These are phyloP conservation scores for Anorthoa munda DNA, from an alignment of 2,888 invertebrate genomes.

Conservation along the genomic window DNA sequence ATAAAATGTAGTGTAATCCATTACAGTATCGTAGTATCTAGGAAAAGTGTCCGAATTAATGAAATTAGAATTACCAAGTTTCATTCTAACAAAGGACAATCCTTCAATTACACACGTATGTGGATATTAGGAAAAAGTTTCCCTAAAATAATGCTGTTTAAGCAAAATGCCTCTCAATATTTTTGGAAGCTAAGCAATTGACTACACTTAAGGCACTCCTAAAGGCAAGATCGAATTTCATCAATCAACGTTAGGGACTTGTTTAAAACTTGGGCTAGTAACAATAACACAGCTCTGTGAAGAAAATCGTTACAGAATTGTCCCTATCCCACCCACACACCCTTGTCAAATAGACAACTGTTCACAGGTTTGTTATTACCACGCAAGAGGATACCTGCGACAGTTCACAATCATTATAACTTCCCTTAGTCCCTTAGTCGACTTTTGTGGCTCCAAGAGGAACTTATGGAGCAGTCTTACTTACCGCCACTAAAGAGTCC, in stretches of 20 bases:
- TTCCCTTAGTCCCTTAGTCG: no score
- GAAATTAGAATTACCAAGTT: background rate
- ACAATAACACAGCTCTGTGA: no score
- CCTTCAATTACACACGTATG: background rate
- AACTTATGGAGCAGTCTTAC: no score
- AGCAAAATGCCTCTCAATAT: slow-evolving; percentile 26
- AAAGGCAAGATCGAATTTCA: background rate
- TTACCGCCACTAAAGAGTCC: no score
- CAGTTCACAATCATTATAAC: no score
- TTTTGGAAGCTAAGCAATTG: slow-evolving; percentile 8
- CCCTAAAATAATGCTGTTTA: background rate
- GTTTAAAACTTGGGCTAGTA: no score
- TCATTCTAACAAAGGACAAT: background rate
- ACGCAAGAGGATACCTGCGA: no score
- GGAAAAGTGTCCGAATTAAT: background rate
- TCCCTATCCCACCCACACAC: no score
- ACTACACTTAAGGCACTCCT: background rate
- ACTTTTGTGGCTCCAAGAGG: no score
- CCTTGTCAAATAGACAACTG: no score
- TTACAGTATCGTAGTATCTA: background rate
- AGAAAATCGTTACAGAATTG: background rate
- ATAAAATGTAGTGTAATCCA: background rate
- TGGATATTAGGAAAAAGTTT: background rate
- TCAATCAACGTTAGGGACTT: background rate
- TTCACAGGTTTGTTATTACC: no score